phyloP scores from a whole-genome alignment of 2,113 vertebrate genomes.

The Oostethus manadensis region DNA sequence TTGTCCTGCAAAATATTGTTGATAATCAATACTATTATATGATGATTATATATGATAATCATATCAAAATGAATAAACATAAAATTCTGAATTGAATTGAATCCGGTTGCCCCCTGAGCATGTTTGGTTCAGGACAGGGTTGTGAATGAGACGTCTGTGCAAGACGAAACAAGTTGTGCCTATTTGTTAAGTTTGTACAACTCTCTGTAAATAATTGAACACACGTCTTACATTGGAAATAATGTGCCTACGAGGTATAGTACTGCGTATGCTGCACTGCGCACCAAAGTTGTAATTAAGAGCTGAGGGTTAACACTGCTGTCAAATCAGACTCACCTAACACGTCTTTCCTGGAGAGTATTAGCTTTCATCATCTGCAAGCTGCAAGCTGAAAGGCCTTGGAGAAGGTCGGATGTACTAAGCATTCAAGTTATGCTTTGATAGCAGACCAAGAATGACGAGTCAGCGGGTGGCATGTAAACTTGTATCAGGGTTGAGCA shows the following conservation, averaged over 20 bases:
- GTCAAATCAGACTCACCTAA: constrained; percentile 16
- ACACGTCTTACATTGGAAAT: background rate
- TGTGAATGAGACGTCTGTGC: too few species aligned
- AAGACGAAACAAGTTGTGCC: too few species aligned
- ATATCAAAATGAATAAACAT: too few species aligned
- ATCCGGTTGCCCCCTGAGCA: too few species aligned
- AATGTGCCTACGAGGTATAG: background rate
- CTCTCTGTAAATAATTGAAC: too few species aligned
- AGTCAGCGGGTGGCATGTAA: constrained; percentile 23
- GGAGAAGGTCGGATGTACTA: constrained; percentile 16
- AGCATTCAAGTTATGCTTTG: constrained; percentile 26
- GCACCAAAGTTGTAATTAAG: background rate
- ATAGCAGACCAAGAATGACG: constrained; percentile 23
- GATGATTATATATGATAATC: too few species aligned
- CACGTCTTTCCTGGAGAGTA: constrained; percentile 2
- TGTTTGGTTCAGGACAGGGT: too few species aligned
- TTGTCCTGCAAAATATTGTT: too few species aligned
- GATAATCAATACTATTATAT: too few species aligned
- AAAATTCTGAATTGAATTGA: too few species aligned
- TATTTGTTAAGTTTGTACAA: background rate
- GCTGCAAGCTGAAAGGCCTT: constrained; percentile 8
- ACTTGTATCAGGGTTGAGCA: constrained; percentile 44
- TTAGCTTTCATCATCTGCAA: constrained; percentile 10
- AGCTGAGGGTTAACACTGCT: constrained; percentile 5
- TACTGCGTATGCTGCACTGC: background rate